These are phyloP conservation scores for Odontophorus gujanensis DNA, from an alignment of 2,113 vertebrate species.

Conservation along the genomic window DNA sequence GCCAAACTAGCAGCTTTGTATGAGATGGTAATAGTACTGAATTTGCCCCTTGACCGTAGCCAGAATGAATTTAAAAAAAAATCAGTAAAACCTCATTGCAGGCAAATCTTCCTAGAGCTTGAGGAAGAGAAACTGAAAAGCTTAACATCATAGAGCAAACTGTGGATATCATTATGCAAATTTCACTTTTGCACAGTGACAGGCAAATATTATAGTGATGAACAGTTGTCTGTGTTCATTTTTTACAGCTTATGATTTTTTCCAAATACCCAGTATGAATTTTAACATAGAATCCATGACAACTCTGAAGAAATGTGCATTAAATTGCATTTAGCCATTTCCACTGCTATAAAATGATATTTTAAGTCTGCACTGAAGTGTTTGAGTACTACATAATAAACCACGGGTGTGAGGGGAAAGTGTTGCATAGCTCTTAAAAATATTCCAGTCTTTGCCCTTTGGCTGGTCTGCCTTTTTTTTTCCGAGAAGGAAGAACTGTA, in stretches of 20 bases:
- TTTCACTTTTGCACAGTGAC: slow-evolving; percentile 17
- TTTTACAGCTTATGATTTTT: not conserved
- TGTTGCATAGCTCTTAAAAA: not conserved
- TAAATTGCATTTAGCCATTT: slow-evolving; percentile 6
- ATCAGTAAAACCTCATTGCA: not conserved
- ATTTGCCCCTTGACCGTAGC: not conserved
- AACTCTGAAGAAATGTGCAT: not conserved
- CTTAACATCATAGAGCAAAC: not conserved
- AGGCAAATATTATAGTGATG: not conserved
- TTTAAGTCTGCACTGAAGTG: not conserved
- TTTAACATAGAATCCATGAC: slow-evolving; percentile 10
- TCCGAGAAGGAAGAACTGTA: not conserved
- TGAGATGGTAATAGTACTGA: not conserved
- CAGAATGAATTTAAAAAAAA: not conserved
- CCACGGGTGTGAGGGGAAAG: not conserved
- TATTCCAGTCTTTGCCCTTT: not conserved
- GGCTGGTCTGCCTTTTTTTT: not conserved
- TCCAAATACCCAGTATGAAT: not conserved
- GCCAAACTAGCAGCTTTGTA: not conserved
- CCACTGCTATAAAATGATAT: not conserved
- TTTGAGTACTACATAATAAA: not conserved
- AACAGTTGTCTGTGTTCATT: not conserved
- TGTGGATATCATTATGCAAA: not conserved
- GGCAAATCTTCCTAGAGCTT: not conserved
- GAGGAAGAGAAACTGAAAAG: not conserved